Conservation (phyloP, 1,140 invertebrate species). For the Platyura marginata region DNA sequence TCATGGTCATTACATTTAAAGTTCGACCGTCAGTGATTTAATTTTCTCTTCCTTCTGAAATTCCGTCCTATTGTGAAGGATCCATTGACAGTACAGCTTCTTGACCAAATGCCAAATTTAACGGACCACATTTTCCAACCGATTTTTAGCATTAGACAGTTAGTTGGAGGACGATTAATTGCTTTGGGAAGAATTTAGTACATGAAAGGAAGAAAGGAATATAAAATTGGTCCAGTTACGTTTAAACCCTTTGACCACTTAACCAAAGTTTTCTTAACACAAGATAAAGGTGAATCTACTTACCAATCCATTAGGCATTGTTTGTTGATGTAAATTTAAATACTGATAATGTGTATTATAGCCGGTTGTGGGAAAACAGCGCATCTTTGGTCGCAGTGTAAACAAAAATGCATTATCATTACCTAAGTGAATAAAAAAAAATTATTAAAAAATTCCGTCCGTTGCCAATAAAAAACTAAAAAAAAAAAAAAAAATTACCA, state of each 20-base stretch:
- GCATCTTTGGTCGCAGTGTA: conserved; percentile 56
- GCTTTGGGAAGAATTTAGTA: no score
- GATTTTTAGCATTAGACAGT: no score
- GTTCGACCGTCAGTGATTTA: no score
- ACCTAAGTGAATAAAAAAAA: conserved; percentile 29
- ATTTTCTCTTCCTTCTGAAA: no score
- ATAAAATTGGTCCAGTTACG: no score
- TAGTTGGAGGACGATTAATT: no score
- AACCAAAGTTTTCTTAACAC: no score
- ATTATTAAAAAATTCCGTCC: not conserved
- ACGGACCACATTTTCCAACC: conserved; percentile 2
- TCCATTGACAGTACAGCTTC: no score
- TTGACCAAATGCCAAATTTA: conserved; percentile 1
- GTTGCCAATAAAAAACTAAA: not conserved
- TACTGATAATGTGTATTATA: conserved; percentile 85
- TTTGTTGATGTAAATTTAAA: conserved; percentile 74
- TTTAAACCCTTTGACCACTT: no score
- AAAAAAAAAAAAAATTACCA: conserved; percentile 6
- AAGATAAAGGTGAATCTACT: conserved; percentile 17
- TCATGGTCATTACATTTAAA: no score
- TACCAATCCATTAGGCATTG: conserved; percentile 80
- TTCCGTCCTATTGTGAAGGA: no score
- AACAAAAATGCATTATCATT: conserved; percentile 64
- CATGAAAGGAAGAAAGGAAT: no score
- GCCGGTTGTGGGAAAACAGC: conserved; percentile 51